A percentile compares a stretch with the other conserved stretches of the same genome.
These are phyloP conservation scores for Willisornis vidua DNA, from an alignment of 2,113 vertebrate genomes.

Conservation along the genomic window DNA sequence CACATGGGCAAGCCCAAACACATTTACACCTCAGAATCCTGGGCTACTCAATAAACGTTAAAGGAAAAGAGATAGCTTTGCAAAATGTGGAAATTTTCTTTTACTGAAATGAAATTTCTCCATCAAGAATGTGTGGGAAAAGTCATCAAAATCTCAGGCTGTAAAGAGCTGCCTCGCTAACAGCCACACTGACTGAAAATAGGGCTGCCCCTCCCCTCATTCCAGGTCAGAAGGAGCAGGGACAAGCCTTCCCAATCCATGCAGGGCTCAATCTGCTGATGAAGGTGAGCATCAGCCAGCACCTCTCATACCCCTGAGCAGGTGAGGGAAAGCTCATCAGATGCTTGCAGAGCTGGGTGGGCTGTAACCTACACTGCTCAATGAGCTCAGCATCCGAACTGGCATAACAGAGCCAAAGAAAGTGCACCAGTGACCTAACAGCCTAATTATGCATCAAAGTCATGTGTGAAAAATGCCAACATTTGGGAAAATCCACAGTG, in stretches of 20 bases:
- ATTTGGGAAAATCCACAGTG: accelerated
- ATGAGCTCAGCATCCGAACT: neutral
- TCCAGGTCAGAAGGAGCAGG: neutral
- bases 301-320: neutral
- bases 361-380: neutral
- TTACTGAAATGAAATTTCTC: constrained; percentile 5
- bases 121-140: neutral
- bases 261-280: neutral
- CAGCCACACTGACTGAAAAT: neutral
- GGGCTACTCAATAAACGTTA: neutral
- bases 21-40: neutral
- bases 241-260: neutral
- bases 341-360: neutral
- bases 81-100: neutral
- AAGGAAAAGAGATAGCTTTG: neutral
- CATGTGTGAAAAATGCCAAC: neutral
- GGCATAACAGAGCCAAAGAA: neutral
- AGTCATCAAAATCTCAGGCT: neutral
- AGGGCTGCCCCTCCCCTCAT: neutral
- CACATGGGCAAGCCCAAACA: neutral
- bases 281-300: neutral
- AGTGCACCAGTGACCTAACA: neutral
- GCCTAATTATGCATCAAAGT: neutral
- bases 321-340: neutral
- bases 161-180: neutral